phyloP scores from a whole-genome alignment of 1,140 invertebrate genomes.

The Macrotrachela quadricornifera region DNA sequence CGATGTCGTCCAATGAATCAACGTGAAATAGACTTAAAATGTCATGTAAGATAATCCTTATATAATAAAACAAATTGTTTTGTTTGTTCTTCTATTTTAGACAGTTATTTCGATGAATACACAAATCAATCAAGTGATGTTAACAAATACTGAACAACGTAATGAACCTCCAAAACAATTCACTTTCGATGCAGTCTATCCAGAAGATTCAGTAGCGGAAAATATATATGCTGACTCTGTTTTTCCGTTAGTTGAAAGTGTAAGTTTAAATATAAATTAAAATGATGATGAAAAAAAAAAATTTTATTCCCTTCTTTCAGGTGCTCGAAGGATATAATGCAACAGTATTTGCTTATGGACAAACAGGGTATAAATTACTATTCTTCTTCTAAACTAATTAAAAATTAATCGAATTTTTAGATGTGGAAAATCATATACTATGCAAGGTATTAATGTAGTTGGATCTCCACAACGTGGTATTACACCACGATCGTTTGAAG shows the following conservation, averaged over 20 bases:
- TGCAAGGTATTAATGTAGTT: constrained; percentile 38
- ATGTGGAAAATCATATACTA: constrained; percentile 34
- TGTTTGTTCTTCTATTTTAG: constrained; percentile 28
- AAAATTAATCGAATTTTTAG: too few relatives aligned
- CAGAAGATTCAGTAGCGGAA: constrained; percentile 40
- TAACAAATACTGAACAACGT: constrained; percentile 35
- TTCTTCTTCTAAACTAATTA: too few relatives aligned
- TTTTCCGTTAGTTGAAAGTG: constrained; percentile 43
- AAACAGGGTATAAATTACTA: constrained; percentile 23
- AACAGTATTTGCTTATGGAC: constrained; percentile 39
- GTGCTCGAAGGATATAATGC: constrained; percentile 38
- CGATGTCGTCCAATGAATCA: constrained; percentile 72
- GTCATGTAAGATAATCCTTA: constrained; percentile 35
- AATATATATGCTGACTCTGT: constrained; percentile 45
- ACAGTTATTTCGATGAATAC: constrained; percentile 48
- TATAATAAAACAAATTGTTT: background rate
- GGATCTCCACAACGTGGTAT: constrained; percentile 43
- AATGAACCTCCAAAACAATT: constrained; percentile 46
- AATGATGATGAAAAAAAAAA: constrained; percentile 15
- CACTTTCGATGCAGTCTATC: constrained; percentile 50
- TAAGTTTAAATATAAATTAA: constrained; percentile 17
- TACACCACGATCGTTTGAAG: constrained; percentile 44
- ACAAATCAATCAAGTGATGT: constrained; percentile 37
- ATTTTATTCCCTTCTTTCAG: constrained; percentile 37
- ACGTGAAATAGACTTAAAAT: constrained; percentile 45